A percentile compares a stretch with the other conserved stretches of the same genome.
These are phyloP conservation scores for Panulirus ornatus DNA, from an alignment of 1,140 invertebrate species.

Conservation along the genomic window DNA sequence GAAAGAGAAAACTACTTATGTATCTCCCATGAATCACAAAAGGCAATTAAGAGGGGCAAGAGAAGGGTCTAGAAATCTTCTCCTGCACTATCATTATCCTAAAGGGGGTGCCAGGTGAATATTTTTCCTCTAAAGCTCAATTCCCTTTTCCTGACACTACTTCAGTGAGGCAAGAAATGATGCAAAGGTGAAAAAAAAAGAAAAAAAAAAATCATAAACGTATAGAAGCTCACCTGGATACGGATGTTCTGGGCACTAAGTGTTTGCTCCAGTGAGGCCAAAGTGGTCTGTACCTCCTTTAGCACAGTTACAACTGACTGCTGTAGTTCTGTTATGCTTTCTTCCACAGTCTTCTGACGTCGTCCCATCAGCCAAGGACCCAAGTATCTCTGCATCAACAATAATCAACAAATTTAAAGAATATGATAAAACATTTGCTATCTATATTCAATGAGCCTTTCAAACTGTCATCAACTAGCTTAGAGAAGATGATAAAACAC, in stretches of 20 bases:
- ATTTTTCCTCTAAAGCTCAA: no score
- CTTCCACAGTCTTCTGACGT: conserved; percentile 56
- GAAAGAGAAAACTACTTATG: no score
- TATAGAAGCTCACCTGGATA: conserved; percentile 50
- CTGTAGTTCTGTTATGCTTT: conserved; percentile 60
- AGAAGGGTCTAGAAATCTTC: no score
- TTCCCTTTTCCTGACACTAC: no score
- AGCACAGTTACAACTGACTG: conserved; percentile 56
- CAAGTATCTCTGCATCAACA: conserved; percentile 40
- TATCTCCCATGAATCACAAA: no score
- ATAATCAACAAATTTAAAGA: neutral
- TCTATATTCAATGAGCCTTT: neutral
- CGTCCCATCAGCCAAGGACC: conserved; percentile 58
- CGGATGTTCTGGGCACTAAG: conserved; percentile 41
- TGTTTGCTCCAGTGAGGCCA: conserved; percentile 46
- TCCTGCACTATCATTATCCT: no score
- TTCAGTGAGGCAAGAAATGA: no score
- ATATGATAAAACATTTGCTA: neutral
- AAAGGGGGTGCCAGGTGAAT: no score
- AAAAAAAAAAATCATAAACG: neutral
- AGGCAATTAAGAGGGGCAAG: no score
- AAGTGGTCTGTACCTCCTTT: conserved; percentile 60
- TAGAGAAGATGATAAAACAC: neutral
- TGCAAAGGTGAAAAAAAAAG: no score
- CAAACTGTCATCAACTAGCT: neutral